Conservation (phyloP, 2,797 vertebrate species). For the Netta rufina region DNA sequence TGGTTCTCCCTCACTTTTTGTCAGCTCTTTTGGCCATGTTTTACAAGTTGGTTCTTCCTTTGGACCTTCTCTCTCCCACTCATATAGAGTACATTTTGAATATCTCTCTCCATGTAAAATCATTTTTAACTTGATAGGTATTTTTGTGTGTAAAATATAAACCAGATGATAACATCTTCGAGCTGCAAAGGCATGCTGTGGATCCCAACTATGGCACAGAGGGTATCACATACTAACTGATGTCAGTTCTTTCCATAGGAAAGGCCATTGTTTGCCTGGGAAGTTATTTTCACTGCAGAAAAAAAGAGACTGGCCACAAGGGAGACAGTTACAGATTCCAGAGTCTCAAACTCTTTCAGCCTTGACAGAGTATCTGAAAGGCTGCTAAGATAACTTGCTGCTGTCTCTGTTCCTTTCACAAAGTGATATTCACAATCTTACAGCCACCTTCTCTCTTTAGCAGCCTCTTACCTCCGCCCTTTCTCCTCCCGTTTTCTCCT, state of each 20-base stretch:
- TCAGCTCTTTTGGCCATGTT: not conserved
- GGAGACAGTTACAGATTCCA: not conserved
- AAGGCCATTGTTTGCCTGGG: not conserved
- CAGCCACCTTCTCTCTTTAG: not conserved
- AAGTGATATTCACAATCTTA: fast-evolving
- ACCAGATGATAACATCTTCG: not conserved
- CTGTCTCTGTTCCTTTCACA: not conserved
- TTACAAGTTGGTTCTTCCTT: not conserved
- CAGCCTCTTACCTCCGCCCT: not conserved
- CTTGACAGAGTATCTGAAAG: not conserved
- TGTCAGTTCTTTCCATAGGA: not conserved
- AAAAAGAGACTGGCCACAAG: not conserved
- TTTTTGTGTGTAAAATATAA: not conserved
- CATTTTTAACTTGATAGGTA: not conserved
- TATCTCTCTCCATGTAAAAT: not conserved
- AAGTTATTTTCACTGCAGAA: not conserved
- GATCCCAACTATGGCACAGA: not conserved
- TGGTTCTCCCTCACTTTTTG: not conserved
- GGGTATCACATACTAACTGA: not conserved
- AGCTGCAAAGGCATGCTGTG: not conserved
- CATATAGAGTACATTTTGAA: not conserved
- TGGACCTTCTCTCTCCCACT: not conserved
- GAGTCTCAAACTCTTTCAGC: not conserved
- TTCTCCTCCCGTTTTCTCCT: not conserved
- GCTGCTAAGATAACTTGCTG: not conserved